Evolutionary conservation across 1,140 invertebrate genomes (phyloP).

Genomic region (Geopemphigus sp.): DNA sequence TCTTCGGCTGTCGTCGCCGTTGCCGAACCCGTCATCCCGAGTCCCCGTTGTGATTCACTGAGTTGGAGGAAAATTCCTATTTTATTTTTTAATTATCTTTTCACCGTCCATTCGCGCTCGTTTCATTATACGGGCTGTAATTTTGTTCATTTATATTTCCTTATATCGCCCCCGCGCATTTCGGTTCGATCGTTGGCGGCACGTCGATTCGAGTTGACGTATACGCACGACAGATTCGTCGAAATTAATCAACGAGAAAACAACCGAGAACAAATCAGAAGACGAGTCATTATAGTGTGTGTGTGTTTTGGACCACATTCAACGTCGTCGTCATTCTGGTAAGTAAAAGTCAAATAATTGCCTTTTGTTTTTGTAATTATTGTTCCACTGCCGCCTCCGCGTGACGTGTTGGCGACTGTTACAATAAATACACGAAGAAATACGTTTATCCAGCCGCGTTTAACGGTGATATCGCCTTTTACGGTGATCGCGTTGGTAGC

Average conservation of each 20-base stretch:
- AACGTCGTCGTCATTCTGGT: background rate
- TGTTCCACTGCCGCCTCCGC: no score
- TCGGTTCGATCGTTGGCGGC: no score
- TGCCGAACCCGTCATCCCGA: background rate
- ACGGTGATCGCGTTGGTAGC: background rate
- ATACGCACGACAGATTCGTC: no score
- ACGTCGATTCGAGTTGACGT: background rate
- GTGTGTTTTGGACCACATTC: background rate
- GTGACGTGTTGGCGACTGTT: background rate
- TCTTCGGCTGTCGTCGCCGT: background rate
- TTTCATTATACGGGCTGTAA: no score
- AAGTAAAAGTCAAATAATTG: background rate
- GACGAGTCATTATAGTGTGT: no score
- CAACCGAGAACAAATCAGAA: background rate
- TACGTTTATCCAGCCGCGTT: background rate
- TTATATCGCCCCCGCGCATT: no score
- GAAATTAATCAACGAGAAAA: background rate
- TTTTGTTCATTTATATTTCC: no score
- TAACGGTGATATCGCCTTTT: slow-evolving; percentile 19
- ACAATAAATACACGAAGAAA: no score
- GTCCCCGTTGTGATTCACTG: background rate
- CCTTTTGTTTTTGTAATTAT: no score
- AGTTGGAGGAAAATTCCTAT: background rate
- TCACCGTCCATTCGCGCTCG: no score
- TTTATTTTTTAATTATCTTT: slow-evolving; percentile 9